Evolutionary conservation across 2,113 vertebrate genomes (phyloP), one percentile per base, ranked within the genome.

Genomic region (Dasyprocta punctata): DNA sequence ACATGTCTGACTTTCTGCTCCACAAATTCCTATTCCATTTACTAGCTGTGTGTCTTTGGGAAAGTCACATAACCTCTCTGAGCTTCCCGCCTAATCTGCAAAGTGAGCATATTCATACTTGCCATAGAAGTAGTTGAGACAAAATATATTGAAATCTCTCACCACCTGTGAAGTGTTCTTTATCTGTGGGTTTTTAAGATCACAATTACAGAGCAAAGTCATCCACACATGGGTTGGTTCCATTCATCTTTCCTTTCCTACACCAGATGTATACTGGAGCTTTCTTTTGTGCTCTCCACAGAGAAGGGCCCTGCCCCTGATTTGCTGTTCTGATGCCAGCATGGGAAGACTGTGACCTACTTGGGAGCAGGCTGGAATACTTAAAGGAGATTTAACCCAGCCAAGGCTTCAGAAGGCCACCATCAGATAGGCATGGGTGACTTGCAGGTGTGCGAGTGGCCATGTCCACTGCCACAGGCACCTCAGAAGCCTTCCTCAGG

Each of bases 41-140:
- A 17, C 22, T 60, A 80, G 60, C 86, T 85, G 20, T 60, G 61
- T 54, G 19, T 60, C 56, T 90, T 89, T 71, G 78, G 77, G 41
- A 89, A 94, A 89, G 67, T 73, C 47, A 63, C 52, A 77, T 73
- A 77, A 86, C 30, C 54, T 94, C 58, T 94, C 92, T 95, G 96
- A 97, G 28, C 65, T 93, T 89, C 36, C 26, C 58, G 58, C 14
- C 78, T 82, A 30, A 13, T 36, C 67, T 67, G 47, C 75, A 69
- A 94, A 90, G 22, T 47, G 61, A 58, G 61, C 86, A 44, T 84
- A 38, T 33, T 44, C 30, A 26, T 38, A 56, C 2, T 28, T 13
- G 33, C 69, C 75, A 36, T 6, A 36, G 61, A 54, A 60, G 26
- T 86, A 38, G 78, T 38, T 47, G 86, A 89, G 81, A 52, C 80